Evolutionary conservation across 2,888 invertebrate species (phyloP), one percentile per base, ranked within the genome.

Genomic region (Chrysotoxum bicinctum): DNA sequence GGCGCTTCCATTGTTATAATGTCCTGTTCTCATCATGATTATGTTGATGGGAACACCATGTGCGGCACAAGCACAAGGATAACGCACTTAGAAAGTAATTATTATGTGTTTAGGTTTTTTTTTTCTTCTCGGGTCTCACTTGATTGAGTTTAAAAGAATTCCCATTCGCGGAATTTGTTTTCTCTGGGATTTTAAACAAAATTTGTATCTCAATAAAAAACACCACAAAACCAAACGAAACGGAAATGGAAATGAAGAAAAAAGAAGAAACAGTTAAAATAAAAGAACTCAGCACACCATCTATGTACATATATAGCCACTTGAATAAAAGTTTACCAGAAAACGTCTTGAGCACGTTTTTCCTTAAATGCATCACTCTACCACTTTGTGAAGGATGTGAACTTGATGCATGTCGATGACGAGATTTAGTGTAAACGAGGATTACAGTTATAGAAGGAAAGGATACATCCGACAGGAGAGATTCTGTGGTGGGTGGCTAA

Each of bases 321-420:
- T 69, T 54, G 26, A 77, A 74, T 69, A 64, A 58, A 58, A 56
- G 32, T 83, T 43, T 48, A 23, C 64, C 56, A 56, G 45, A 77
- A 81, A 81, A 85, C 81, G 73, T 81, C 81, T 85, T 85, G 64
- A 81, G 85, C 85, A 85, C 85, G 85, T 85, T 85, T 58, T 73
- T 64, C 69, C 68, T 80, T 58, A 85, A 85, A 85, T 77, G 85
- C 81, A 58, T 58, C 58, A 85, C 81, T 85, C 64, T 60, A 37
- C 74, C 68, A 70, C 58, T 66, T 26, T 37, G 32, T 68, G 75
- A 68, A 79, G 84, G 70, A 72, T 80, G 78, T 76, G 80, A 85
- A 85, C 85, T 85, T 85, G 80, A 76, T 85, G 85, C 66, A 85
- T 45, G 70, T 70, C 54, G 66, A 54, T 64, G 75, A 75, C 58